These are phyloP conservation scores for Pissodes strobi DNA, from an alignment of 1,140 invertebrate species.

Conservation along the genomic window DNA sequence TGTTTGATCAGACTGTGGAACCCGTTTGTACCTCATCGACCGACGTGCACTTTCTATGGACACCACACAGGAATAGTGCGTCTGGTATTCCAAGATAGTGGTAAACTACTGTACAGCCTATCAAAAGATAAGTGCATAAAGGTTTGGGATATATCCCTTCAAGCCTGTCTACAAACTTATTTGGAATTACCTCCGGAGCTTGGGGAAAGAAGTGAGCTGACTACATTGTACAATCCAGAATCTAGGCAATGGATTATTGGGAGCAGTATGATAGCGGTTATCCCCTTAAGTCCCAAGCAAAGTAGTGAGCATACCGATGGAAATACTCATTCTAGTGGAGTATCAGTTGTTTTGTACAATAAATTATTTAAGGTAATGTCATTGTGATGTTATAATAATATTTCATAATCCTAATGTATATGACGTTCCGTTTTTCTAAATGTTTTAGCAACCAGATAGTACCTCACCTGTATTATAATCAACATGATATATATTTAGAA, in stretches of 20 bases:
- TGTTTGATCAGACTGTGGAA: constrained; percentile 76
- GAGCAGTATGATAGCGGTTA: constrained; percentile 62
- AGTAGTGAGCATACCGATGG: constrained; percentile 69
- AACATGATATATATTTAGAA: no score
- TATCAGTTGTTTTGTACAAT: constrained; percentile 71
- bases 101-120: constrained; percentile 62
- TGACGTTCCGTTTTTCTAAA: no score
- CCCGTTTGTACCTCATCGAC: constrained; percentile 69
- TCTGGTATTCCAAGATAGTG: constrained; percentile 64
- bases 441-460: no score
- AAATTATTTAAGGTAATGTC: constrained; percentile 63
- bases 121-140: constrained; percentile 70
- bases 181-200: constrained; percentile 63
- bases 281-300: constrained; percentile 65
- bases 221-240: constrained; percentile 65
- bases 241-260: constrained; percentile 68
- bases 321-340: constrained; percentile 66
- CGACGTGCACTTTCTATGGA: constrained; percentile 65
- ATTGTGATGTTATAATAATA: no score
- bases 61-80: constrained; percentile 71
- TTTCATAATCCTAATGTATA: no score
- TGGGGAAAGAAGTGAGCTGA: constrained; percentile 62
- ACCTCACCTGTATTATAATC: no score
- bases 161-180: constrained; percentile 68
- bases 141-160: constrained; percentile 68